Evolutionary conservation across 2,888 invertebrate genomes (phyloP), one percentile per base, ranked within the genome.

Genomic region (Sericinus montela): DNA sequence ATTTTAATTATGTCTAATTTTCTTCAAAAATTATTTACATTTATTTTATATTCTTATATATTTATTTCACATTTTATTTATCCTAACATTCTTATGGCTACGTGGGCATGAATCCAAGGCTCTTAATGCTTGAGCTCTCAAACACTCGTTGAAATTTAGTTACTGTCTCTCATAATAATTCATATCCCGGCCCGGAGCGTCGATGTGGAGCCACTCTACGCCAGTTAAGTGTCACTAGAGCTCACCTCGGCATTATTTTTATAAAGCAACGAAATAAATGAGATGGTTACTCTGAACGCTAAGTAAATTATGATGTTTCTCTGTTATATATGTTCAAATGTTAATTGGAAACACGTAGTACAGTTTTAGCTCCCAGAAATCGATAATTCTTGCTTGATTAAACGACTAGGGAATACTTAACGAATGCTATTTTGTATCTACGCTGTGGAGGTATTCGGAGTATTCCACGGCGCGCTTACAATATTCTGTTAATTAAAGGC

Each of bases 361-460:
- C 69, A 73, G 67, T 72, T 77, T 75, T 70, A 77, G 69, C 66
- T 58, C 57, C 19, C 2, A 59, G 66, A 63, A 74, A 77, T 79
- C 75, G 75, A 79, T 77, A 78, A 75, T 67, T 69, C 67, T 71
- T 77, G 74, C 76, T 72, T 72, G 68, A 72, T 68, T 63, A 67
- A 58, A 72, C 69, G 65, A 65, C 44, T 46, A 51, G 58, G 63
- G 72, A 76, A 74, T 74, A 74, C 65, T 52, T 56, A 70, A 66
- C 56, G 59, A 64, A 64, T 48, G 53, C 30, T 53, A 58, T 61
- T 65, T 59, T 62, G 59, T 52, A 52, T 50, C 49, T 39, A 40
- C 50, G 49, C 45, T 45, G 53, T 32, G 45, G 42, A 54, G 58
- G 58, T 57, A 56, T 56, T 60, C 57, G 52, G 56, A 49, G 56